Percentiles rank a stretch among this genome's conserved stretches.
Evolutionary conservation across 2,797 vertebrate genomes (phyloP).

Genomic region (Sebastes miniatus): DNA sequence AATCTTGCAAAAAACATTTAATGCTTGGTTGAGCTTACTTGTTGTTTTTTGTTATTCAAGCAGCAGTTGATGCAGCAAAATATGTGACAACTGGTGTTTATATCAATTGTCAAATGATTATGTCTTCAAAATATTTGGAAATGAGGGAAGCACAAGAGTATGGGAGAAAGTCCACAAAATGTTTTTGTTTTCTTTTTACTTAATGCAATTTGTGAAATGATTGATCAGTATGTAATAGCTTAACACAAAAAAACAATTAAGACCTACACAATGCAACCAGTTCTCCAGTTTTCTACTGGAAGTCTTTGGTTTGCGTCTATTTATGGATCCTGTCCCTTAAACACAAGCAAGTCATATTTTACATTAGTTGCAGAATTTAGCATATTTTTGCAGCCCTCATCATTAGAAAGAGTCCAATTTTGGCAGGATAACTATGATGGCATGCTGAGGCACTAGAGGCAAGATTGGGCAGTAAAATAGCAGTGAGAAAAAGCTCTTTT

Average conservation of each 20-base stretch:
- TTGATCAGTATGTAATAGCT: not conserved
- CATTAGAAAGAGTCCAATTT: not conserved
- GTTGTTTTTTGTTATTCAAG: not conserved
- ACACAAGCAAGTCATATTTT: not conserved
- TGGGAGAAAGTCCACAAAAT: not conserved
- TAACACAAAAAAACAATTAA: not conserved
- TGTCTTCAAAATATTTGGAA: not conserved
- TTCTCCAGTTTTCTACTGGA: not conserved
- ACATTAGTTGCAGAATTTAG: not conserved
- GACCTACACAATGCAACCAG: not conserved
- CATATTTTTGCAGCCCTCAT: not conserved
- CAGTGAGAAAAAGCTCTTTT: not conserved
- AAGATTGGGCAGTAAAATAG: not conserved
- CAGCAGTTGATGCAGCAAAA: not conserved
- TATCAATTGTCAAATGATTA: not conserved
- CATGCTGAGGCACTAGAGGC: not conserved
- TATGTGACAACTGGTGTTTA: not conserved
- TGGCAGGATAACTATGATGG: not conserved
- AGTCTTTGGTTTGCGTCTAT: not conserved
- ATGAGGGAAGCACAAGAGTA: not conserved
- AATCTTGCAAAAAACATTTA: slow-evolving; percentile 5
- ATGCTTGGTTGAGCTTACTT: not conserved
- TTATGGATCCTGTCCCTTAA: not conserved
- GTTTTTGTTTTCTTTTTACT: not conserved
- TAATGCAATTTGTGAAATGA: not conserved